phyloP scores from a whole-genome alignment of 2,797 vertebrate species.

The Myotis myotis region DNA sequence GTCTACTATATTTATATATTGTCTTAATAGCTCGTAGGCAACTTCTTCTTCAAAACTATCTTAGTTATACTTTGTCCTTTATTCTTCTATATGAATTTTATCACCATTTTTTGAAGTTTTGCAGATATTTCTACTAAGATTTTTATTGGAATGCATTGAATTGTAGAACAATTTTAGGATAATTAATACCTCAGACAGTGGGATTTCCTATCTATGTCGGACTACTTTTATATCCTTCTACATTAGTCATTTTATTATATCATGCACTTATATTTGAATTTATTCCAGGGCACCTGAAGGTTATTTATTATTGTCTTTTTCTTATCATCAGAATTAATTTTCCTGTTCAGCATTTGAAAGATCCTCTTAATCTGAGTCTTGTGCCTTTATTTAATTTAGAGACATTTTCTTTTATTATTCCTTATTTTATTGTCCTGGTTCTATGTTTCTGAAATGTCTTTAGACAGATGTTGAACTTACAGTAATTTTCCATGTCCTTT shows the following conservation, averaged over 20 bases:
- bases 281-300: not conserved
- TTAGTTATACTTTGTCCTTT: not conserved
- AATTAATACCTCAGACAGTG: not conserved
- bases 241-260: conserved; percentile 12
- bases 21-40: not conserved
- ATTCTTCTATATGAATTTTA: conserved; percentile 1
- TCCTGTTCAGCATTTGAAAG: not conserved
- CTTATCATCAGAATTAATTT: not conserved
- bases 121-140: not conserved
- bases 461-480: not conserved
- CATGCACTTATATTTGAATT: not conserved
- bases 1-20: not conserved
- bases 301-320: not conserved
- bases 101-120: conserved; percentile 26
- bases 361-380: not conserved
- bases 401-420: not conserved
- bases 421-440: not conserved
- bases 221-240: not conserved
- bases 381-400: not conserved
- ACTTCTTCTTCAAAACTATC: not conserved
- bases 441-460: not conserved
- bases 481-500: not conserved
- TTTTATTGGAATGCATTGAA: not conserved
- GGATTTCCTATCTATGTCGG: not conserved
- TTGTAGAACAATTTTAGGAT: not conserved